phyloP scores from a whole-genome alignment of 1,140 invertebrate species.

The Leptinotarsa undecemlineata region DNA sequence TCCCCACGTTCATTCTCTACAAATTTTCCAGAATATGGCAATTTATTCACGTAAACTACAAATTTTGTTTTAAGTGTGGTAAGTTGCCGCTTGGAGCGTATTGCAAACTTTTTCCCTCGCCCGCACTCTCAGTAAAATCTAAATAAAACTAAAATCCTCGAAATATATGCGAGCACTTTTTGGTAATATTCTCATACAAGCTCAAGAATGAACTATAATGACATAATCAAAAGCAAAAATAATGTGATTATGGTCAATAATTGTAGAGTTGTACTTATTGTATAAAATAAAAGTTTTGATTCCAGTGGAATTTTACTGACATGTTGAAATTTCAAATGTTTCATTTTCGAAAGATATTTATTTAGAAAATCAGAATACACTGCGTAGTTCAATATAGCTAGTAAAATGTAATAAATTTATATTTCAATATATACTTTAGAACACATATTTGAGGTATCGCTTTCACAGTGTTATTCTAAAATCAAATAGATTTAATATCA shows the following conservation, averaged over 20 bases:
- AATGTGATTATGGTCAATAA: slow-evolving; percentile 4
- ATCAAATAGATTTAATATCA: background rate
- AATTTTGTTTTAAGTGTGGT: slow-evolving; percentile 30
- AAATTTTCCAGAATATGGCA: slow-evolving; percentile 12
- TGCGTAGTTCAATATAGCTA: too few relatives aligned
- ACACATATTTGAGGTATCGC: background rate
- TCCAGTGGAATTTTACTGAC: too few relatives aligned
- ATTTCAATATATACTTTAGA: background rate
- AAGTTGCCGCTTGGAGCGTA: slow-evolving; percentile 54
- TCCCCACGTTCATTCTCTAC: background rate
- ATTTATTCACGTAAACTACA: background rate
- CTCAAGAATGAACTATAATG: slow-evolving; percentile 17
- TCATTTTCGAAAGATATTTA: too few relatives aligned
- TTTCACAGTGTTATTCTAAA: background rate
- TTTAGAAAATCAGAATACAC: too few relatives aligned
- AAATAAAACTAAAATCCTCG: slow-evolving; percentile 10
- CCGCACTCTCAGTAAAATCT: slow-evolving; percentile 43
- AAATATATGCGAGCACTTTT: slow-evolving; percentile 23
- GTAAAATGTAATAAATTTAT: too few relatives aligned
- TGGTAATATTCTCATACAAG: slow-evolving; percentile 9
- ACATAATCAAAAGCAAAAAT: background rate
- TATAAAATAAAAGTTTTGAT: too few relatives aligned
- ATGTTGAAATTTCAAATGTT: too few relatives aligned
- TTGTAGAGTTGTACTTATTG: background rate
- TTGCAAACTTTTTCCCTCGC: slow-evolving; percentile 55